Base-by-base conservation (phyloP, 1,140 invertebrate species). In the Tribolium madens region DNA sequence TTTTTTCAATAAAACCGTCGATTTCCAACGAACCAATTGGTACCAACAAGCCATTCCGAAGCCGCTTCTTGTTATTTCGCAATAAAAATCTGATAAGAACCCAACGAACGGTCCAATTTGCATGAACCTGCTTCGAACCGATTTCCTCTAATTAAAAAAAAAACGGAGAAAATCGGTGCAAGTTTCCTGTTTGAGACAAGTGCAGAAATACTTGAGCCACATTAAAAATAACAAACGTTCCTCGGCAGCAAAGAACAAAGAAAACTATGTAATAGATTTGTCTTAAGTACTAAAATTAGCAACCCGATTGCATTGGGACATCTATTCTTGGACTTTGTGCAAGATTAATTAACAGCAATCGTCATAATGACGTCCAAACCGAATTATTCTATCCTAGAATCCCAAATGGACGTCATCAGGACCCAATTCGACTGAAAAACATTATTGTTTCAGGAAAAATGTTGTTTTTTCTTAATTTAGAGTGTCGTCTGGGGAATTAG, bases 1-100 rank as follows among this genome's bases (percentile, higher is more conserved):
- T 42, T 42, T 42, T 42, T 42, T 42, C 4, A 2, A 42, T 9
- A 42, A 42, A 42, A 42, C 9, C 36, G 36, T 9, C 36, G 36
- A 42, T 42, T 42, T 42, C 36, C 2, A 10, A 9, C 36, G 36
- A 42, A 42, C 36, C 36, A 64, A 33, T 64, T 64, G 21, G 21
- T 64, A 33, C 14, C 46, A 71, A 71, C 47, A 71, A 26, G 36
- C 42, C 26, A 47, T 71, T 71, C 42, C 64, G 42, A 18, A 3
- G 31, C 64, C 21, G 26, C 57, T 64, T 33, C 57, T 33, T 64
- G 26, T 33, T 33, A 64, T 64, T 33, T 13, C 7, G 21, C 57
- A 64, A 64, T 64, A 60, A 64, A 64, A 64, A 64, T 64, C 26
- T 64, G 57, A 64, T 64, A 64, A 64, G 6, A 64, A 64, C 36